phyloP scores from a whole-genome alignment of 2,797 vertebrate genomes.

The Tenualosa ilisha region DNA sequence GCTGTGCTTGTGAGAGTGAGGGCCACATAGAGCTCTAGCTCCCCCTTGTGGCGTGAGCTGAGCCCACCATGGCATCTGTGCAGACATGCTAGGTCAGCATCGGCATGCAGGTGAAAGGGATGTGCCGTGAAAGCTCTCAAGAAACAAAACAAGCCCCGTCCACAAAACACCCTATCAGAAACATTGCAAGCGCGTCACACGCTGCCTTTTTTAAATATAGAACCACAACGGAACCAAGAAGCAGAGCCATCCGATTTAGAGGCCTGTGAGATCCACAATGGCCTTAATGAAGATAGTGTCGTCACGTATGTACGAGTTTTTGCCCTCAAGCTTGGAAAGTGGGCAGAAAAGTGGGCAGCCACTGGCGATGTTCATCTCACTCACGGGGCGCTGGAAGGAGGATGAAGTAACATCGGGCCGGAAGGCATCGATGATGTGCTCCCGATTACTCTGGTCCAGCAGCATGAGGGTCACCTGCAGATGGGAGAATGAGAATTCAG shows the following conservation, averaged over 20 bases:
- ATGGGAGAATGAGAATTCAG: not conserved
- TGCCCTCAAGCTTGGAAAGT: conserved; percentile 87
- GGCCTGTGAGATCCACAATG: conserved; percentile 93
- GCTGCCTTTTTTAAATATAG: not conserved
- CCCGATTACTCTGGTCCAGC: conserved; percentile 94
- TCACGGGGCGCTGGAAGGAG: conserved; percentile 93
- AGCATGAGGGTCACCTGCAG: conserved; percentile 94
- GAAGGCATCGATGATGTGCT: conserved; percentile 96
- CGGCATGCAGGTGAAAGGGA: conserved; percentile 17
- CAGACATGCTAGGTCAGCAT: conserved; percentile 15
- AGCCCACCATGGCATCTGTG: not conserved
- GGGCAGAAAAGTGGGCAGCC: conserved; percentile 97
- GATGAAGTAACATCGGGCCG: conserved; percentile 90
- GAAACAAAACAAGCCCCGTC: not conserved
- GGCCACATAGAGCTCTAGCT: not conserved
- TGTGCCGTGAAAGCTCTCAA: conserved; percentile 12
- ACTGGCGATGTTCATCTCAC: conserved; percentile 96
- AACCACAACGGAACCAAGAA: not conserved
- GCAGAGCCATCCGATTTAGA: conserved; percentile 66
- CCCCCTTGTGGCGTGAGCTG: not conserved
- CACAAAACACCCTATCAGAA: conserved; percentile 12
- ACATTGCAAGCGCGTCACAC: not conserved
- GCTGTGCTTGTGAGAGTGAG: not conserved
- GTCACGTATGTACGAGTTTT: conserved; percentile 91
- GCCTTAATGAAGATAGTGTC: conserved; percentile 97